Evolutionary conservation across 2,888 invertebrate genomes (phyloP), one percentile per base, ranked within the genome.

Genomic region (Limnephilus auricula): DNA sequence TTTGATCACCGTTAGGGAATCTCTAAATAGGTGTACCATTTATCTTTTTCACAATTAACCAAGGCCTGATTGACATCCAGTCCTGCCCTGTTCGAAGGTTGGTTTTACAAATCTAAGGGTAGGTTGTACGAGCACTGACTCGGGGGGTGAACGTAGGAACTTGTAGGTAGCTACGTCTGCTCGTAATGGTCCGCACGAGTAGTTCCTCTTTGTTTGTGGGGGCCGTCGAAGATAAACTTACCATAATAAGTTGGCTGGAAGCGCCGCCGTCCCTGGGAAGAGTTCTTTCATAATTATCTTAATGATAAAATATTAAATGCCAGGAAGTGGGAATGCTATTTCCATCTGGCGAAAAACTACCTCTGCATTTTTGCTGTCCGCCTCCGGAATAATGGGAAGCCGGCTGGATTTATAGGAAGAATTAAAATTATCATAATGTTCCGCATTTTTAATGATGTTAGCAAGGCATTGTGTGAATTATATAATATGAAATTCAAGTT

Each of bases 291-390:
- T 65, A 65, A 65, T 65, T 65, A 65, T 65, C 65, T 65, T 65
- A 65, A 65, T 65, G 65, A 65, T 65, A 65, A 65, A 65, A 65
- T 65, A 65, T 65, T 65, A 65, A 65, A 65, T 65, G 65, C 65
- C 65, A 65, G 65, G 25, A 65, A 65, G 65, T 65, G 65, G n/a
- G 65, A 65, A 65, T 65, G 65, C 65, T 65, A 65, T 65, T 65
- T 65, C 65, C 65, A 65, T n/a, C 65, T 65, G 65, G 65, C 65
- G 9, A 65, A 65, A 65, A 65, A 65, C 65, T n/a, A 65, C 65
- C 65, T 13, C 65, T 65, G 25, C 65, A 65, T 65, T 65, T 65
- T 65, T 65, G 65, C 65, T 65, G 65, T 25, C 65, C 6, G 65
- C 25, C 65, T 18, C 65, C 10, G 65, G 65, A 65, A 65, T 65